phyloP scores from a whole-genome alignment of 2,888 invertebrate genomes.

The Caenorhabditis sp. region DNA sequence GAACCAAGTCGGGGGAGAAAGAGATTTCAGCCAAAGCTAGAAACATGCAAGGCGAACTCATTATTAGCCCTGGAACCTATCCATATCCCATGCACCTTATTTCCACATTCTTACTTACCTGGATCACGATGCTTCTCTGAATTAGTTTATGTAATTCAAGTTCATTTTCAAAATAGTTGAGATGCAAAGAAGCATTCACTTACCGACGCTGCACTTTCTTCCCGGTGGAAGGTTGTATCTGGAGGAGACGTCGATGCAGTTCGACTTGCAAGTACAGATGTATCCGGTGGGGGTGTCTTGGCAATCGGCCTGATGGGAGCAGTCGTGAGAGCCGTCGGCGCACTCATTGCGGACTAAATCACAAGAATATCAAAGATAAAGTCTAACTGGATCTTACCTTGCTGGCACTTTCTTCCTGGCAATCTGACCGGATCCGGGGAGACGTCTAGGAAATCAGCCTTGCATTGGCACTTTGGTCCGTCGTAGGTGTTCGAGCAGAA shows the following conservation, averaged over 20 bases:
- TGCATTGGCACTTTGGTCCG: conserved; percentile 73
- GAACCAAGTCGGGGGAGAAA: background rate
- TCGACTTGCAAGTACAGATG: conserved; percentile 67
- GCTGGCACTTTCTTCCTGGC: conserved; percentile 74
- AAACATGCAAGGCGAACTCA: background rate
- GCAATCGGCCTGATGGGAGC: conserved; percentile 70
- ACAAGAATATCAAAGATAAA: background rate
- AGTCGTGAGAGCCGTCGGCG: conserved; percentile 72
- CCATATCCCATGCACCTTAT: conserved; percentile 15
- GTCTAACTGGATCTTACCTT: conserved; percentile 52
- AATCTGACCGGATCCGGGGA: conserved; percentile 69
- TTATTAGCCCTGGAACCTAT: no score
- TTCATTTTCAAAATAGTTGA: background rate
- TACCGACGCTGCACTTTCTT: conserved; percentile 69
- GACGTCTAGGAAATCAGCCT: conserved; percentile 67
- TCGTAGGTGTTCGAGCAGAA: conserved; percentile 75
- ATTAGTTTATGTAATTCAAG: background rate
- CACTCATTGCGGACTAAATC: conserved; percentile 72
- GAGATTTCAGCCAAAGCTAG: background rate
- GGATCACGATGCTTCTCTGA: conserved; percentile 44
- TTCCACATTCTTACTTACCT: conserved; percentile 17
- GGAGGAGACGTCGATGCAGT: conserved; percentile 72
- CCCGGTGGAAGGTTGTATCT: conserved; percentile 69
- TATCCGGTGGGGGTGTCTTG: conserved; percentile 69
- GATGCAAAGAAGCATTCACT: background rate